Evolutionary conservation across 2,888 invertebrate genomes (phyloP), one percentile per base, ranked within the genome.

Genomic region (Drosophila antonietae): DNA sequence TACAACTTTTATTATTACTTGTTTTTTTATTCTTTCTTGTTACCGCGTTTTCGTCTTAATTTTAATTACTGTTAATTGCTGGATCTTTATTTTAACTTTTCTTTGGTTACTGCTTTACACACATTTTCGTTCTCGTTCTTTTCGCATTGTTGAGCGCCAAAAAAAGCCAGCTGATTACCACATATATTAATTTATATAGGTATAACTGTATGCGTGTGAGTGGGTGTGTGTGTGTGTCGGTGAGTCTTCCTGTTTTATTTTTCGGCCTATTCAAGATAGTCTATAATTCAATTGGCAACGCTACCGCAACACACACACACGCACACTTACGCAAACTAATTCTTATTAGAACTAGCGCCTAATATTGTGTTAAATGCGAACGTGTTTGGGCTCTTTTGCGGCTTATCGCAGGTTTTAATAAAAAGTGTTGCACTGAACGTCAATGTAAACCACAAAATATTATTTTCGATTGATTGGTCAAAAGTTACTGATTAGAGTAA

Each of bases 371-470:
- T 52, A 64, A 55, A 53, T 66, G 70, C 33, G 57, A 67, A 52
- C 61, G 37, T 61, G 61, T 46, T 64, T 55, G 20, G 67, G 28
- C 44, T 78, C 65, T 63, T 67, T 57, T 70, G 76, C 59, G 83
- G 80, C 80, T 85, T 85, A 82, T 83, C 72, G 49, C 55, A 41
- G 68, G 41, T 43, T 43, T 59, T 43, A 12, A 41, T 41, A 15
- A 56, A 51, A 69, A 63, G 39, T 73, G 56, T 44, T 79, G 76
- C 71, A 72, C 49, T 39, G 51, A 62, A 55, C 59, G 49, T 58
- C 41, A 70, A 75, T 82, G 81, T 66, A 86, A 83, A 68, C 81
- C 86, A 71, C 80, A 79, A 78, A 78, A 81, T 68, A 68, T 67
- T 76, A 67, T 60, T 66, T 72, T 76, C 68, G 51, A 75, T 76